These are phyloP conservation scores for Pimpla rufipes DNA, from an alignment of 2,888 invertebrate genomes.

Conservation along the genomic window DNA sequence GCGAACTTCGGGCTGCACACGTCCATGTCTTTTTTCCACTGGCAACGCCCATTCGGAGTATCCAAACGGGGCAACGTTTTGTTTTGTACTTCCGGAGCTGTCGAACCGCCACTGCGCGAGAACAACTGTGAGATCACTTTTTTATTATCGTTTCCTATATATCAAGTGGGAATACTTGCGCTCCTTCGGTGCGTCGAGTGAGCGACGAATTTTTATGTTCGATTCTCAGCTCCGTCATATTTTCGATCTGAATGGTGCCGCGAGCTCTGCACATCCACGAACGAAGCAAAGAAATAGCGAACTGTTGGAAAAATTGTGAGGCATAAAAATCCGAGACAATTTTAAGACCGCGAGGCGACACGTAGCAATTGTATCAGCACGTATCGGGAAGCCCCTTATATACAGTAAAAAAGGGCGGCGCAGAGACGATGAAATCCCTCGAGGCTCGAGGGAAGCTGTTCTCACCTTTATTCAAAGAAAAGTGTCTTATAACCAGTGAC, in stretches of 20 bases:
- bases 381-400: slow-evolving; percentile 19
- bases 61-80: slow-evolving; percentile 43
- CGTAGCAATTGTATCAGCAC: slow-evolving; percentile 44
- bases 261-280: slow-evolving; percentile 12
- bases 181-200: slow-evolving; percentile 17
- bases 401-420: slow-evolving; percentile 2
- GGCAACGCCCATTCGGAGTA: slow-evolving; percentile 6
- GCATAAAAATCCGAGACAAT: slow-evolving; percentile 46
- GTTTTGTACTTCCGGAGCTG: slow-evolving; percentile 71
- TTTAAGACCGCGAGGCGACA: slow-evolving; percentile 50
- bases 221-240: slow-evolving; percentile 39
- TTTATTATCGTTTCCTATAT: slow-evolving; percentile 46
- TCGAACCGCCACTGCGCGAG: slow-evolving; percentile 31
- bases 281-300: slow-evolving; percentile 12
- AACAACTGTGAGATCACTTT: slow-evolving; percentile 32
- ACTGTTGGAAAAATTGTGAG: slow-evolving; percentile 39
- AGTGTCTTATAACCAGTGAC: slow-evolving; percentile 22
- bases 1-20: slow-evolving; percentile 52
- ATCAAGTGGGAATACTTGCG: slow-evolving; percentile 11
- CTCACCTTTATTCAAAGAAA: slow-evolving; percentile 41
- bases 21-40: background rate
- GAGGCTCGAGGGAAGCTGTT: slow-evolving; percentile 6
- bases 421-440: slow-evolving; percentile 13
- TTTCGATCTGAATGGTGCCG: slow-evolving; percentile 17
- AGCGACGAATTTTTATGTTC: slow-evolving; percentile 57